Evolutionary conservation across 2,113 vertebrate genomes (phyloP).

Genomic region (Xenotilapia longispinis): DNA sequence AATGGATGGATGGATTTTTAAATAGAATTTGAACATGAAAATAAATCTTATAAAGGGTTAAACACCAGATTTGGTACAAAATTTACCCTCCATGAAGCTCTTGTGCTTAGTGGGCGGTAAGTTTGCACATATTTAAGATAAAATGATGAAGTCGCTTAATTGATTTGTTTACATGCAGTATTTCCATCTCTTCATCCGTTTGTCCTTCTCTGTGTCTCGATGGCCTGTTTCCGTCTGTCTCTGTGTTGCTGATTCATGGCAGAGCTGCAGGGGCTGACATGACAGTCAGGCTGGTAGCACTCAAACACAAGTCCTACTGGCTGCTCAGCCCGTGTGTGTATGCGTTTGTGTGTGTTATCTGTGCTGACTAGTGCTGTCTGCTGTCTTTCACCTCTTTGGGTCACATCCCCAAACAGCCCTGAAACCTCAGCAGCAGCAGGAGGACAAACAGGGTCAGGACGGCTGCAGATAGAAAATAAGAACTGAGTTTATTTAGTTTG

Average conservation of each 20-base stretch:
- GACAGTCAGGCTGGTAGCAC: constrained; percentile 30
- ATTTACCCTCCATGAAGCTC: background rate
- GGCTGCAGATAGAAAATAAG: background rate
- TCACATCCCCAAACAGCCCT: background rate
- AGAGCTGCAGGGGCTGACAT: constrained; percentile 28
- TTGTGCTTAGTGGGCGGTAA: fast-evolving
- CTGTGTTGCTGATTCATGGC: constrained; percentile 30
- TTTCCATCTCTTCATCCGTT: background rate
- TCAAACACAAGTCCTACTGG: constrained; percentile 16
- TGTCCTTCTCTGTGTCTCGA: background rate
- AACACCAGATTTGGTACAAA: background rate
- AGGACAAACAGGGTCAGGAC: background rate
- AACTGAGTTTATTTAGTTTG: background rate
- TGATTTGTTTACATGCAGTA: background rate
- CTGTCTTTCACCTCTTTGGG: constrained; percentile 5
- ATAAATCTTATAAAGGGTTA: background rate
- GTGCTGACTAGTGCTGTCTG: constrained; percentile 17
- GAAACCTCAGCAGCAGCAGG: background rate
- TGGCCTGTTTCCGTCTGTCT: background rate
- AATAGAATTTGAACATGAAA: background rate
- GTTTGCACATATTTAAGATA: background rate
- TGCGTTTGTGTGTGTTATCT: background rate
- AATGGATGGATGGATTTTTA: fast-evolving
- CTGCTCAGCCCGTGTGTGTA: background rate
- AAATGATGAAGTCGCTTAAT: background rate